Percentiles rank a stretch among this genome's conserved stretches.
Evolutionary conservation across 2,113 vertebrate species (phyloP).

Genomic region (Paramormyrops kingsleyae): DNA sequence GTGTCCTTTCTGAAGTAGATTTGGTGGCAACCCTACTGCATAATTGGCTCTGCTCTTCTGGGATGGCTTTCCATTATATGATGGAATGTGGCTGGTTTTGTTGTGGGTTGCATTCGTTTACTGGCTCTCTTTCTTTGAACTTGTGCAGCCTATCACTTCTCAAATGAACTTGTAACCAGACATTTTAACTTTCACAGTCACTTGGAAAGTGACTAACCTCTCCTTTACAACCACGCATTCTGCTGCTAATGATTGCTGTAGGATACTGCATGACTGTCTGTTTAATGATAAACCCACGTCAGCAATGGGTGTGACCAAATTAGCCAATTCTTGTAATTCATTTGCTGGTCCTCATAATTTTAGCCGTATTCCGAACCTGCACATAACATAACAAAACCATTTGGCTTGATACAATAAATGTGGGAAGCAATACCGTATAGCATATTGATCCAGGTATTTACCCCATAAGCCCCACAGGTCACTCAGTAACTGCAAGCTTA

Average conservation of each 20-base stretch:
- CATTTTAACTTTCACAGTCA: background rate
- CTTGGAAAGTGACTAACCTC: background rate
- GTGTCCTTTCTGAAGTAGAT: background rate
- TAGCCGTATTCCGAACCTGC: background rate
- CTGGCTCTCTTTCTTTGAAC: background rate
- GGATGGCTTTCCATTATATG: background rate
- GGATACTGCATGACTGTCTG: background rate
- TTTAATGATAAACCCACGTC: background rate
- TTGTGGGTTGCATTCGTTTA: background rate
- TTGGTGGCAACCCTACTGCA: background rate
- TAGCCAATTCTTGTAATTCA: background rate
- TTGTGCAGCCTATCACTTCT: background rate
- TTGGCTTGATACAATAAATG: background rate
- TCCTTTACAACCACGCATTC: background rate
- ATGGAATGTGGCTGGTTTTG: background rate
- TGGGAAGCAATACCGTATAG: background rate
- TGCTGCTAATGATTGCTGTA: background rate
- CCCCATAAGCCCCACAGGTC: background rate
- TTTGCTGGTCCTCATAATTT: background rate
- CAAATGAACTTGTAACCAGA: background rate
- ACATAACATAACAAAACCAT: background rate
- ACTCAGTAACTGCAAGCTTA: background rate
- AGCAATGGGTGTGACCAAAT: background rate
- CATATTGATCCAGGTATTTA: background rate
- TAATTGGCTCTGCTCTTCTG: background rate